Conservation (phyloP, 1,140 invertebrate genomes). For the Vanessa tameamea region DNA sequence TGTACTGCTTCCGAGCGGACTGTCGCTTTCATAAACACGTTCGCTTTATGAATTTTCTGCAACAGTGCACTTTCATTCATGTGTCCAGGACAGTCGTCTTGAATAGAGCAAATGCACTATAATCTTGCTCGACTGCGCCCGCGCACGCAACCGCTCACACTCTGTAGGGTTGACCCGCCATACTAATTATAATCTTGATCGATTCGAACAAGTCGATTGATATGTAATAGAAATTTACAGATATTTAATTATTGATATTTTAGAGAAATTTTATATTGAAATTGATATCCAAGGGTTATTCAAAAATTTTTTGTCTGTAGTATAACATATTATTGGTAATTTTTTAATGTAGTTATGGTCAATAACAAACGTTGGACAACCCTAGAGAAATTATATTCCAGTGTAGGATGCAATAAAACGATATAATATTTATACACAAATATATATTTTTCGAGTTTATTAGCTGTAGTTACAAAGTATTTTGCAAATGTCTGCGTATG, state of each 20-base stretch:
- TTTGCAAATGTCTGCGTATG: too few relatives aligned
- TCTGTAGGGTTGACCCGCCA: constrained; percentile 8
- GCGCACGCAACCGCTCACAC: constrained; percentile 51
- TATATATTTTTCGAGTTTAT: too few relatives aligned
- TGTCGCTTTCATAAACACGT: constrained; percentile 46
- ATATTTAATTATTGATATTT: too few relatives aligned
- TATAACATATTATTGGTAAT: too few relatives aligned
- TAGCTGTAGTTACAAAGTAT: too few relatives aligned
- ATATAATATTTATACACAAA: neutral
- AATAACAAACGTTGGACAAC: neutral
- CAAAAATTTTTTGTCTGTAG: too few relatives aligned
- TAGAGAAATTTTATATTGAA: too few relatives aligned
- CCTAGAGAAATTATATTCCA: constrained; percentile 2
- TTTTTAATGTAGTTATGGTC: neutral
- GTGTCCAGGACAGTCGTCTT: constrained; percentile 43
- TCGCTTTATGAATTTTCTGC: constrained; percentile 46
- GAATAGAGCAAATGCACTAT: constrained; percentile 66
- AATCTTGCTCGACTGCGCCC: constrained; percentile 56
- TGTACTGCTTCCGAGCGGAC: constrained; percentile 46
- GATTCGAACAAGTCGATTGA: too few relatives aligned
- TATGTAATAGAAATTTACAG: too few relatives aligned
- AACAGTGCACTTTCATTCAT: constrained; percentile 66
- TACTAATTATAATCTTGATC: neutral
- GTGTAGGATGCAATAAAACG: constrained; percentile 18
- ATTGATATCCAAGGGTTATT: too few relatives aligned